These are phyloP conservation scores for Luffia ferchaultella DNA, from an alignment of 2,888 invertebrate species.

Conservation along the genomic window DNA sequence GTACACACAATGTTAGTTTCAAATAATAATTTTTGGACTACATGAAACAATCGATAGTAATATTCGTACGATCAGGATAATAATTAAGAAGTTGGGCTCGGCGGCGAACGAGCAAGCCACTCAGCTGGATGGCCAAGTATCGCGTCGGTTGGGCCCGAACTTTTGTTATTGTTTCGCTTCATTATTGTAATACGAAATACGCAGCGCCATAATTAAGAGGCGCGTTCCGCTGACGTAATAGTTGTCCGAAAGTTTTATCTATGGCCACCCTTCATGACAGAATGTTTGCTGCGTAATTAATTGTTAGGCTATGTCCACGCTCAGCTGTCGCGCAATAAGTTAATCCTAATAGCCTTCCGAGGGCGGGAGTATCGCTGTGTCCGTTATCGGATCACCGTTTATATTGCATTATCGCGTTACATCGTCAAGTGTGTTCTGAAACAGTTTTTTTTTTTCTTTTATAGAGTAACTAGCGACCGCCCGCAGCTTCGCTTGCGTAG, in stretches of 20 bases:
- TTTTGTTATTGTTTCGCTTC: constrained; percentile 63
- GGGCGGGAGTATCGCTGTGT: not conserved
- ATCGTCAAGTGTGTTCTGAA: not conserved
- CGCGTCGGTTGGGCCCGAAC: constrained; percentile 47
- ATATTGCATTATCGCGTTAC: constrained; percentile 14
- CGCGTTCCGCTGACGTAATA: constrained; percentile 50
- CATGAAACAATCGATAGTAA: not conserved
- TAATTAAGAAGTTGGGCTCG: not conserved
- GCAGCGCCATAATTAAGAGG: constrained; percentile 60
- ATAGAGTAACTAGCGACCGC: too few species aligned
- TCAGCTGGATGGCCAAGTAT: constrained; percentile 48
- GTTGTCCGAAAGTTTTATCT: constrained; percentile 49
- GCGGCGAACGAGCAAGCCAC: constrained; percentile 36
- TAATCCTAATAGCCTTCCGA: constrained; percentile 30
- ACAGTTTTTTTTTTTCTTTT: too few species aligned
- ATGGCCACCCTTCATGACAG: constrained; percentile 36
- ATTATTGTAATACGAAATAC: constrained; percentile 64
- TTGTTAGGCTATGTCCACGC: constrained; percentile 35
- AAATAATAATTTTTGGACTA: too few species aligned
- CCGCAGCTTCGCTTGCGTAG: too few species aligned
- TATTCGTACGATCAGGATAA: not conserved
- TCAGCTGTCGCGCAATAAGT: constrained; percentile 37
- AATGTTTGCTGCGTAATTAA: constrained; percentile 49
- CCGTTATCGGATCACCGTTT: constrained; percentile 28
- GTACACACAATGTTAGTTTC: too few species aligned